Evolutionary conservation across 1,140 invertebrate genomes (phyloP).

Genomic region (Nephila pilipes): DNA sequence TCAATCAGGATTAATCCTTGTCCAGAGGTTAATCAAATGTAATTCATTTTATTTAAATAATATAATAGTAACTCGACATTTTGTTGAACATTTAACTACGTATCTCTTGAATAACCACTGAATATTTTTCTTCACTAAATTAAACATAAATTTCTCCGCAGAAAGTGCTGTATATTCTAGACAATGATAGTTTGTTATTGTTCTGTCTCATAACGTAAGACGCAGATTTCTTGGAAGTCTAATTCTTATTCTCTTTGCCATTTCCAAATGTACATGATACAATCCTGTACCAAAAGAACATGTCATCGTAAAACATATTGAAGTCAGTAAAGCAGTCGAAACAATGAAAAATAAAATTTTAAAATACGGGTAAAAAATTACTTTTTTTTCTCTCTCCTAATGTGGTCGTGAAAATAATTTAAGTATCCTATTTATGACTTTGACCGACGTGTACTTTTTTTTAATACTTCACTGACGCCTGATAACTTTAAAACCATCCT

Average conservation of each 20-base stretch:
- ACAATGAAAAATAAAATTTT: background rate
- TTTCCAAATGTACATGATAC: no score
- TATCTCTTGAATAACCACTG: background rate
- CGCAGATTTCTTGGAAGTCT: background rate
- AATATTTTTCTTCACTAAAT: no score
- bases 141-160: background rate
- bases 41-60: no score
- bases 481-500: no score
- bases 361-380: background rate
- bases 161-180: background rate
- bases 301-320: background rate
- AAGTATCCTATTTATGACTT: background rate
- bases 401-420: background rate
- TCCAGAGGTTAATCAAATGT: no score
- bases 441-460: background rate
- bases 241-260: background rate
- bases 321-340: background rate
- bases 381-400: background rate
- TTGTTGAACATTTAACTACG: no score
- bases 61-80: no score
- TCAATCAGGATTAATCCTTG: no score
- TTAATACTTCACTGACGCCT: no score
- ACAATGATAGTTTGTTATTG: background rate
- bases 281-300: background rate
- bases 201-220: background rate